A percentile compares a stretch with the other conserved stretches of the same genome.
Evolutionary conservation across 2,113 vertebrate species (phyloP).

Genomic region (Protobothrops flavoviridis): DNA sequence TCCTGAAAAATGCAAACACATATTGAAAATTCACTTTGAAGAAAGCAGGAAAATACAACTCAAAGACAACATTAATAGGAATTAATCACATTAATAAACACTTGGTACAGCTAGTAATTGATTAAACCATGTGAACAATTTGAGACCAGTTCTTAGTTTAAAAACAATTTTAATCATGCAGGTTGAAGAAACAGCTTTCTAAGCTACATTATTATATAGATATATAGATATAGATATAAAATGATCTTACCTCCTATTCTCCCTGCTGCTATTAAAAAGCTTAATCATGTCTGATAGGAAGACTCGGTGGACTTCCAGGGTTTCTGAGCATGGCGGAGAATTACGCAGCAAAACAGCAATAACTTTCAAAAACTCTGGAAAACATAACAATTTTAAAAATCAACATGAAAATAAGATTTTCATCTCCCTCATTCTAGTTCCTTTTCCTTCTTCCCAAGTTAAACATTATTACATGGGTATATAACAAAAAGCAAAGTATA

Average conservation of each 20-base stretch:
- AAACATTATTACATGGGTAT: not conserved
- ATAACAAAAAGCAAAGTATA: not conserved
- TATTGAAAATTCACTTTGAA: not conserved
- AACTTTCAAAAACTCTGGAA: conserved; percentile 93
- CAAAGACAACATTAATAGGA: not conserved
- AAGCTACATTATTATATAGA: not conserved
- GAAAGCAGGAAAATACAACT: not conserved
- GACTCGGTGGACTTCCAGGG: conserved; percentile 87
- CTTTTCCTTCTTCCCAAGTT: not conserved
- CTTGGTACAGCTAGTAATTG: not conserved
- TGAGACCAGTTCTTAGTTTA: not conserved
- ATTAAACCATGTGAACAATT: not conserved
- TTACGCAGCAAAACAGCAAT: conserved; percentile 89
- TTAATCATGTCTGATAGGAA: conserved; percentile 99
- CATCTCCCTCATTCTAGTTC: not conserved
- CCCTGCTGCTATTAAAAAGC: conserved; percentile 97
- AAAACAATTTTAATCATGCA: not conserved
- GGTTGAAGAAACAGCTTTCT: not conserved
- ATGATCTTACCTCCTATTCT: conserved; percentile 89
- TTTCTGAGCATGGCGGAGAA: conserved; percentile 81
- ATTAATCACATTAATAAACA: not conserved
- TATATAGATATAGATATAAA: not conserved
- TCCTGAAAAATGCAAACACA: conserved; percentile 73
- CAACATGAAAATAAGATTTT: not conserved
- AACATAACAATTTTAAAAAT: conserved; percentile 15